phyloP scores from a whole-genome alignment of 1,140 invertebrate species.

The Teleogryllus occipitalis region DNA sequence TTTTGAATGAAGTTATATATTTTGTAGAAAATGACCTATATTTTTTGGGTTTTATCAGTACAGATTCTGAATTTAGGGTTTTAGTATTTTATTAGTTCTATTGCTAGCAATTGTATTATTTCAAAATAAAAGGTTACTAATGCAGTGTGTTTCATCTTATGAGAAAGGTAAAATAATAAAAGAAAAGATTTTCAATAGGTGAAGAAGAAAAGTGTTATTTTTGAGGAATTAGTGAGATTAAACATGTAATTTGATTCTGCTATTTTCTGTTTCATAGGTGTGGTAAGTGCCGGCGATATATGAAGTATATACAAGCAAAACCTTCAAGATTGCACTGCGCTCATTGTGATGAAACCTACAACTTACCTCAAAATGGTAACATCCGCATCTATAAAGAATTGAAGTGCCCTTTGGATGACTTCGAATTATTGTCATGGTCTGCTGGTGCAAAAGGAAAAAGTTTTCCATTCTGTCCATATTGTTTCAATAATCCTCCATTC shows the following conservation, averaged over 20 bases:
- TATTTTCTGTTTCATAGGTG: conserved; percentile 50
- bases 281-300: conserved; percentile 94
- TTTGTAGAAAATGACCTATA: too few species aligned
- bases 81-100: neutral
- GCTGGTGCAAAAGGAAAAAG: conserved; percentile 86
- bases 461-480: conserved; percentile 95
- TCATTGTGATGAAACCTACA: conserved; percentile 94
- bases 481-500: conserved; percentile 97
- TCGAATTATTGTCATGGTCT: conserved; percentile 89
- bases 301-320: conserved; percentile 95
- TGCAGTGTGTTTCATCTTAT: too few species aligned
- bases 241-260: too few species aligned
- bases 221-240: too few species aligned
- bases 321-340: conserved; percentile 90
- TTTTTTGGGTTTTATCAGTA: too few species aligned
- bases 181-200: too few species aligned
- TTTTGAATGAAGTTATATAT: too few species aligned
- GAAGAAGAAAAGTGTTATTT: too few species aligned
- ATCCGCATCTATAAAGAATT: conserved; percentile 92
- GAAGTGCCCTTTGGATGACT: conserved; percentile 96
- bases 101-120: neutral
- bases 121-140: too few species aligned
- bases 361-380: conserved; percentile 86
- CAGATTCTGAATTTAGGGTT: neutral
- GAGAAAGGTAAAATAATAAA: too few species aligned